Percentiles rank a stretch among this genome's conserved stretches.
Conservation (phyloP, 2,888 invertebrate genomes). For the Dyspetes luteomarginatus region DNA sequence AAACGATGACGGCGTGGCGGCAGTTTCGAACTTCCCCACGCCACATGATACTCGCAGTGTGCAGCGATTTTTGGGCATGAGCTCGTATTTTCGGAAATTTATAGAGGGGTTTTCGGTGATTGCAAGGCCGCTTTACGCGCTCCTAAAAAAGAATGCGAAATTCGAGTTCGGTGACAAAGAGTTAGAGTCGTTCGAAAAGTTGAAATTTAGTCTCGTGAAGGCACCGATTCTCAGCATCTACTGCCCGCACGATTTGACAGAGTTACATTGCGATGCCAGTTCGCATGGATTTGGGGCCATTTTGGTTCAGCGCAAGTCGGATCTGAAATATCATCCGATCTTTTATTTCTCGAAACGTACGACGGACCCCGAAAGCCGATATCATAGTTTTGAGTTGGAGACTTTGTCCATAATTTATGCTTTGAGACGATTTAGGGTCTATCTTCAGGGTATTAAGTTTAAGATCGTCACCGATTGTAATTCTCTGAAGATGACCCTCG, state of each 20-base stretch:
- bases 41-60: not conserved
- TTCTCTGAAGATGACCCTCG: conserved; percentile 54
- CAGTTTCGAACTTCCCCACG: not conserved
- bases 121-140: conserved; percentile 72
- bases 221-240: conserved; percentile 60
- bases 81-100: conserved; percentile 70
- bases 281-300: conserved; percentile 74
- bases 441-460: conserved; percentile 57
- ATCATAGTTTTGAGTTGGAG: conserved; percentile 78
- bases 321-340: conserved; percentile 72
- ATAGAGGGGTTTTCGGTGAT: conserved; percentile 63
- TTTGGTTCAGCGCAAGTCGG: conserved; percentile 73
- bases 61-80: conserved; percentile 56
- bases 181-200: conserved; percentile 39
- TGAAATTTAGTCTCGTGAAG: conserved; percentile 37
- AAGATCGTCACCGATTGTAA: not conserved
- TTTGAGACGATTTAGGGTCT: conserved; percentile 70
- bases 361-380: conserved; percentile 71
- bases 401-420: conserved; percentile 68
- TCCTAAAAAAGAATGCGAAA: conserved; percentile 51
- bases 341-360: conserved; percentile 76
- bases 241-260: conserved; percentile 13
- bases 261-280: conserved; percentile 77
- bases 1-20: conserved; percentile 17
- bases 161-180: conserved; percentile 53